Base-by-base conservation (phyloP, 2,797 vertebrate genomes). In the Amphiprion clarkii region DNA sequence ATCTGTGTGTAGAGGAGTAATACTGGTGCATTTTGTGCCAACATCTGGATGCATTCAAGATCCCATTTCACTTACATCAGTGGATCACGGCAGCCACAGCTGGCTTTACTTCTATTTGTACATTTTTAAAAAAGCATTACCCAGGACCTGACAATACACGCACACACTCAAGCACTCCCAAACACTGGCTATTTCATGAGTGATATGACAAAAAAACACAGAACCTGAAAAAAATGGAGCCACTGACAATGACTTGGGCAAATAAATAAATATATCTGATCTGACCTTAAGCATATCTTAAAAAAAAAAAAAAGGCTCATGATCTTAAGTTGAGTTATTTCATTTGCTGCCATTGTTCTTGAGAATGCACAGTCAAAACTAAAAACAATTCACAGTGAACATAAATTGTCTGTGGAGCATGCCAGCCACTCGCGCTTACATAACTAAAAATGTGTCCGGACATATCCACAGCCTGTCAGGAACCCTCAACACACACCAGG, bases 21-120 rank as follows among this genome's bases (percentile, higher is more conserved):
- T 57, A 80, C 81, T 81, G 74, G 74, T 61, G 74, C 66, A 49
- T 73, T 83, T 83, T 78, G 83, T 85, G 66, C 85, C 58, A 88
- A 94, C 95, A 95, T 95, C 94, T 95, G 94, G 94, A 93, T 94
- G 89, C 75, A 89, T 91, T 95, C 91, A 94, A 88, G 93, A 93
- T 90, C 91, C 85, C 83, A 90, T 94, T 94, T 93, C 92, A 89
- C 92, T 90, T 90, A 92, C 92, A 92, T 92, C 91, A 87, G 85
- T 79, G 86, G 64, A 87, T 90, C 88, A 81, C 83, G n/a, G 85
- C 86, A 88, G 88, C 87, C 85, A 86, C 88, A 90, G 90, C 82
- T 90, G 92, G 92, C 83, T 88, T 84, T 83, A 87, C 78, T 90
- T 91, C 68, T 61, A 76, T 74, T 14, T 40, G 78, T 81, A 67